Base-by-base conservation (phyloP, 2,113 vertebrate genomes). In the Cynopterus brachyotis region DNA sequence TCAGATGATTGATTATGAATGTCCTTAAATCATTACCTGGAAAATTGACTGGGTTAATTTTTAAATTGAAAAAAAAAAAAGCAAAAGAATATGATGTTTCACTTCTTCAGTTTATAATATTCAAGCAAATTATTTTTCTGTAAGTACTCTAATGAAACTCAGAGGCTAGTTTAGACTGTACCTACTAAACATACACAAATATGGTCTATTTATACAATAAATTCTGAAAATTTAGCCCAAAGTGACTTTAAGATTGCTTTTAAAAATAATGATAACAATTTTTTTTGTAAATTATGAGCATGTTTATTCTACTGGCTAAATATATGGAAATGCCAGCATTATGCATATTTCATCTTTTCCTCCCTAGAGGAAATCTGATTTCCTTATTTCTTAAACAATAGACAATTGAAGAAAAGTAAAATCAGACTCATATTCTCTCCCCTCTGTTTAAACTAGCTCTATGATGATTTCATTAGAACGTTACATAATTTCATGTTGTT, bases 381-480 rank as follows among this genome's bases (percentile, higher is more conserved):
- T 94, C 90, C 26, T 83, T 87, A 3, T 50, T 81, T 35, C 60
- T 64, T 70, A 55, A 91, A 67, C 45, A 73, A 11, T 42, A 62
- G 42, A 55, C 11, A 60, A 17, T 42, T 89, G 9, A 40, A 79
- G n/a, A 89, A 91, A 67, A 90, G 28, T 80, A 30, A 73, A 69
- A 79, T 64, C 42, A 67, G 24, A 40, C 59, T 78, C 40, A n/a
- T 67, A 35, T 94, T 81, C 11, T 55, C 16, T 35, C 13, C 11
- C 9, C 32, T 57, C 37, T 75, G 28, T 50, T 83, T 88, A 32
- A 81, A 37, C 6, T 80, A 66, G 9, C 30, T 50, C n/a, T 62
- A 40, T 55, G 67, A 66, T 82, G n/a, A 90, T 53, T 94, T 92
- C 57, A 78, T 24, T 96, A 64, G 70, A 70, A 81, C 94, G 40